Base-by-base conservation (phyloP, 1,140 invertebrate genomes). In the Brachionus rubens region DNA sequence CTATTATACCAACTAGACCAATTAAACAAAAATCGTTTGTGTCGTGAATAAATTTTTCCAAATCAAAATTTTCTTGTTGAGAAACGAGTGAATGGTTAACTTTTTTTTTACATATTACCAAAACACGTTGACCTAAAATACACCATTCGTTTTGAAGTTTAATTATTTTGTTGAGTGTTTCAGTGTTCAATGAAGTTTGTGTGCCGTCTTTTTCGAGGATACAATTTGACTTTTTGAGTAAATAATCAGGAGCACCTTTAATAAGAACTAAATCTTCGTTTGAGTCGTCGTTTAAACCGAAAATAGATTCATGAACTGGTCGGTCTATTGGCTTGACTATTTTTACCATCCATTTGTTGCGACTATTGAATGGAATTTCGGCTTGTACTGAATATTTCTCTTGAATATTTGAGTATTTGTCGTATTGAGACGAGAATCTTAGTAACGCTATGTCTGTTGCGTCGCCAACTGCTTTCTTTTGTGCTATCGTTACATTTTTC, bases 1-100 rank as follows among this genome's bases (percentile, higher is more conserved):
- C 96, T 79, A 94, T 92, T 78, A 99, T 96, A 4, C 96, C 96
- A 76, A 96, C 92, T 78, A 96, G 86, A 16, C 96, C 96, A 65
- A 93, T 88, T 84, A 91, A 98, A 67, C 90, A 88, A 36, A 98
- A 83, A 78, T 92, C 90, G 50, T 70, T 41, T 26, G 59, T 43
- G 21, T 43, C 24, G 24, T 65, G 16, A 26, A 65, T 21, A 43
- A 43, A 65, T 30, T 28, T 65, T 65, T 65, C 59, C 0, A 65
- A 9, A 12, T 28, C 36, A 28, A 47, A 47, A 28, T 85, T 85
- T 85, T 87, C 77, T 14, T 82, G 80, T 70, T 21, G 77, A 72
- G 68, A 28, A 1, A 41, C 9, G 2, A 59, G 19, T n/a, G 1
- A 3, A 40, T 59, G 36, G 7, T 59, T 65, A 14, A 65, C 19